A percentile compares a stretch with the other conserved stretches of the same genome.
These are phyloP conservation scores for Hyposoter dolosus DNA, from an alignment of 2,888 invertebrate genomes.

Conservation along the genomic window DNA sequence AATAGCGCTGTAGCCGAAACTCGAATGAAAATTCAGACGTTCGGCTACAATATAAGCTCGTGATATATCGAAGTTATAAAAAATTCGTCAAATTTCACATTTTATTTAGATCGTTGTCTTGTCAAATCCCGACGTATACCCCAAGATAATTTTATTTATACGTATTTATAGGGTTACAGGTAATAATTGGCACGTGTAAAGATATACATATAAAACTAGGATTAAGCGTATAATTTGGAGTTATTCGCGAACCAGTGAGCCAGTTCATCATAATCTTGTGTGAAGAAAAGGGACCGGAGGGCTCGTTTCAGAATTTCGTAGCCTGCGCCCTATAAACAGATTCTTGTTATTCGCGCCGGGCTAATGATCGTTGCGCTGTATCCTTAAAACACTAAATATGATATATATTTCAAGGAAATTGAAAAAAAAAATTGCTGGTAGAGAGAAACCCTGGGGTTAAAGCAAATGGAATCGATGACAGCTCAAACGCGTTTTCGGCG, in stretches of 20 bases:
- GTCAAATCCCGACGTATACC: background rate
- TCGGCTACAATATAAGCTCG: background rate
- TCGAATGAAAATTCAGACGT: no score
- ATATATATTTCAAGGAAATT: no score
- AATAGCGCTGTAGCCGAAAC: no score
- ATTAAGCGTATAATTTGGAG: conserved; percentile 22
- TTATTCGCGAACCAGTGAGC: background rate
- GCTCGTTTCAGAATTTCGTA: conserved; percentile 28
- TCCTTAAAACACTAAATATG: background rate
- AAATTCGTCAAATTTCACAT: background rate
- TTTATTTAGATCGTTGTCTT: background rate
- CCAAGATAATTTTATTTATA: background rate
- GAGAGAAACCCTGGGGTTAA: no score
- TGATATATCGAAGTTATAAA: background rate
- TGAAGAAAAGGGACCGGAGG: background rate
- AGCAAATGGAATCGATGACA: no score
- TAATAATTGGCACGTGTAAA: background rate
- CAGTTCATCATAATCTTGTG: conserved; percentile 11
- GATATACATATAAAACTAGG: conserved; percentile 7
- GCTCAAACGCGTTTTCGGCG: no score
- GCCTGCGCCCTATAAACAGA: conserved; percentile 68
- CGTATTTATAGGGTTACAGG: background rate
- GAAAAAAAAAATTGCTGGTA: no score
- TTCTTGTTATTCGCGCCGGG: conserved; percentile 71
- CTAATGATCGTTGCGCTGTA: conserved; percentile 15